Conservation (phyloP, 2,797 vertebrate genomes). For the Botia almorhae region DNA sequence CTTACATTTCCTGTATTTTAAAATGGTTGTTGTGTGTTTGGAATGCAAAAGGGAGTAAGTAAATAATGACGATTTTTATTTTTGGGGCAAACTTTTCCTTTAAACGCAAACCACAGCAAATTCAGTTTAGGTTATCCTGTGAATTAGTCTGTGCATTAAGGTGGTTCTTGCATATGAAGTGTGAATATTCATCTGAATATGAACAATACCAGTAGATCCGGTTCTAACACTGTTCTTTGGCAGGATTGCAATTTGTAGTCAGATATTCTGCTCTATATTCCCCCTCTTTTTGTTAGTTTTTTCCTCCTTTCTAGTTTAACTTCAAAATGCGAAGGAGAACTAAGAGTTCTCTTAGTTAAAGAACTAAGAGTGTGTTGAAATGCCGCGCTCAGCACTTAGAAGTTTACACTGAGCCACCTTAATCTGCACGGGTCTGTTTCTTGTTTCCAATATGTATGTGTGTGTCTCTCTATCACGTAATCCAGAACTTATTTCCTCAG, state of each 20-base stretch:
- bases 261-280: not conserved
- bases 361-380: constrained; percentile 6
- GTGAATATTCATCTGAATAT: not conserved
- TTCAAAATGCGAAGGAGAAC: too few species aligned
- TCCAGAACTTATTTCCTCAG: constrained; percentile 93
- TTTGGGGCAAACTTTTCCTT: not conserved
- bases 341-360: too few species aligned
- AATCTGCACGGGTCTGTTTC: constrained; percentile 85
- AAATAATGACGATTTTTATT: not conserved
- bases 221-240: too few species aligned
- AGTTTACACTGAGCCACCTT: constrained; percentile 82
- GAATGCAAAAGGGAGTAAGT: too few species aligned
- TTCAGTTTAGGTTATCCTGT: constrained; percentile 57
- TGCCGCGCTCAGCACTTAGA: not conserved
- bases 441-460: constrained; percentile 93
- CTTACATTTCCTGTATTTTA: too few species aligned
- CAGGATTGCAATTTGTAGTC: constrained; percentile 4
- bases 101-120: constrained; percentile 69
- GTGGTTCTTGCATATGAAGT: constrained; percentile 73
- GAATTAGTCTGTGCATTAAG: constrained; percentile 77
- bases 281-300: not conserved
- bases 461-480: constrained; percentile 99
- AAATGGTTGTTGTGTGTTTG: too few species aligned
- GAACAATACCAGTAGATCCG: not conserved
- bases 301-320: not conserved